These are phyloP conservation scores for Morinoia aosen DNA, from an alignment of 2,888 invertebrate species.

Conservation along the genomic window DNA sequence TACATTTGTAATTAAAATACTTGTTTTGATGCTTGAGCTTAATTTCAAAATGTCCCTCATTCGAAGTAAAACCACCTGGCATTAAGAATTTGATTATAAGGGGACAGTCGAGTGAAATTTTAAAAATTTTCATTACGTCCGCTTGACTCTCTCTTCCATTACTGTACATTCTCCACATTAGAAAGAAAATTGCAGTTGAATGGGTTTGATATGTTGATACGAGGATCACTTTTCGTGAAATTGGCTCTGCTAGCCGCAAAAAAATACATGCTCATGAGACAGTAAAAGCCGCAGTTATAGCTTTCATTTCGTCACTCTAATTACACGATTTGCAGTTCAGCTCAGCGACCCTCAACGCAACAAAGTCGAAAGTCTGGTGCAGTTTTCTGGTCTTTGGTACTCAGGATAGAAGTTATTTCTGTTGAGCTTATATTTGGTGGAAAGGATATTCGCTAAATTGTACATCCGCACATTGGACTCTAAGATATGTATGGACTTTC, in stretches of 20 bases:
- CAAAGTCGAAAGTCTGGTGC: background rate
- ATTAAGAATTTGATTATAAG: background rate
- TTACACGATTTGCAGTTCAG: background rate
- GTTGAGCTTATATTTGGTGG: too few species aligned
- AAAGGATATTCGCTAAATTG: too few species aligned
- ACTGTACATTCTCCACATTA: background rate
- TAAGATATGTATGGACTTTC: too few species aligned
- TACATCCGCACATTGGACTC: too few species aligned
- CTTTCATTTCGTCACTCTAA: conserved; percentile 3
- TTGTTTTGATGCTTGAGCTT: too few species aligned
- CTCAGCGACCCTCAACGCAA: background rate
- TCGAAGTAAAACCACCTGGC: too few species aligned
- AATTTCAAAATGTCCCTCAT: too few species aligned
- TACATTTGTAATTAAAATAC: too few species aligned
- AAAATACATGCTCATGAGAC: background rate
- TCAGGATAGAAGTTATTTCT: background rate
- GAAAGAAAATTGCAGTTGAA: background rate
- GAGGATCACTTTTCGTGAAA: background rate
- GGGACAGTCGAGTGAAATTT: background rate
- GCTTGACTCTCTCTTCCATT: background rate
- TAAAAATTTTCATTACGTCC: background rate
- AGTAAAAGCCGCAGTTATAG: background rate
- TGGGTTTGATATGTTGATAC: background rate
- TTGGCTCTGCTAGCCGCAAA: background rate
- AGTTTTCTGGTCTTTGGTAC: background rate